These are phyloP conservation scores for Monomorium pharaonis DNA, from an alignment of 1,140 invertebrate genomes.

Conservation along the genomic window DNA sequence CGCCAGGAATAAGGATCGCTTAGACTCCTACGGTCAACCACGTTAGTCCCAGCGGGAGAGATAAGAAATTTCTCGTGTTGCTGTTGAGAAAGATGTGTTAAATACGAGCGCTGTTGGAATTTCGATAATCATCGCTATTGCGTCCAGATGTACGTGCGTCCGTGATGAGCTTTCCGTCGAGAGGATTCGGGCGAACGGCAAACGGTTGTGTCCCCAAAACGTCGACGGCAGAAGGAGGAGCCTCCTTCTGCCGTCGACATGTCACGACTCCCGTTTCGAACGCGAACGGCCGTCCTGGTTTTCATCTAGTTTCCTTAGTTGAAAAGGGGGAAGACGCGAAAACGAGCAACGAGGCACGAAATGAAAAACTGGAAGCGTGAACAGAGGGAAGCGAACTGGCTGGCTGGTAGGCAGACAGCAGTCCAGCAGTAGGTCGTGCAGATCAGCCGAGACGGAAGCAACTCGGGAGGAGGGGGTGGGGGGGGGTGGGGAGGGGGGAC, in stretches of 20 bases:
- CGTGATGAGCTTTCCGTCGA: not conserved
- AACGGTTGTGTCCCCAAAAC: not conserved
- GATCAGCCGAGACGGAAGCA: too few relatives aligned
- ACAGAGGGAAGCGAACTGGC: conserved; percentile 14
- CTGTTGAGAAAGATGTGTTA: not conserved
- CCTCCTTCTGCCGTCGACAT: not conserved
- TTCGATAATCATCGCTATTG: conserved; percentile 20
- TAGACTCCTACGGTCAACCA: too few relatives aligned
- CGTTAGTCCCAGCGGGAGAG: not conserved
- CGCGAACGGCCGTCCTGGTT: not conserved
- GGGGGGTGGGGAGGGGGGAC: too few relatives aligned
- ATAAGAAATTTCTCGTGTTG: not conserved
- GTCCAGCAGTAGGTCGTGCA: conserved; percentile 16
- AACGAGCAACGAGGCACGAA: not conserved
- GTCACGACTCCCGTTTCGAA: not conserved
- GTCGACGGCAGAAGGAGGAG: not conserved
- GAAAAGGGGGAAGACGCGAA: not conserved
- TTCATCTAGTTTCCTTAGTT: not conserved
- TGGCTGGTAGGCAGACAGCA: not conserved
- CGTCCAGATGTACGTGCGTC: not conserved
- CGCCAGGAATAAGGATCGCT: too few relatives aligned
- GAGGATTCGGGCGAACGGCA: not conserved
- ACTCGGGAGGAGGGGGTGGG: too few relatives aligned
- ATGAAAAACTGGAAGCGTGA: not conserved
- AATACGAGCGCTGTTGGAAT: not conserved